Evolutionary conservation across 2,113 vertebrate species (phyloP), one percentile per base, ranked within the genome.

Genomic region (Nyctereutes procyonoides): DNA sequence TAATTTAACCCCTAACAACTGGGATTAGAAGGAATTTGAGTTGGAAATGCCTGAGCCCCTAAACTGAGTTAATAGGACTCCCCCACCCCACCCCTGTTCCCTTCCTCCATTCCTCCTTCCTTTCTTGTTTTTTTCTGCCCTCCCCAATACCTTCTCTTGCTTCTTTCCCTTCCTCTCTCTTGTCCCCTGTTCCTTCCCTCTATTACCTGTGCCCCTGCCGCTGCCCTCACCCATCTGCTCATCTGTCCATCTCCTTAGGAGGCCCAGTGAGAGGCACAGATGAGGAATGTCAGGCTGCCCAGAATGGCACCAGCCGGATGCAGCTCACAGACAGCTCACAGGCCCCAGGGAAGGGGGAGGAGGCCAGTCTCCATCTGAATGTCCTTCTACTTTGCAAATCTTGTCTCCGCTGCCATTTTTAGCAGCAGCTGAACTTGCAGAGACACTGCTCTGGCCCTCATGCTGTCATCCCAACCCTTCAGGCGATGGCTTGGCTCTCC

Each of bases 351-450:
- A 62, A n/a, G 30, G 19, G 60, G 83, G 58, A 55, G 81, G 69
- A 81, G 76, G 77, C 77, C 76, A 32, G 65, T 55, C 48, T 35
- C 48, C 60, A 28, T 73, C 60, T 48, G 48, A 86, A 83, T 24
- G 95, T 62, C 96, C 95, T 96, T 88, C 89, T 80, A 73, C 62
- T 83, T n/a, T 53, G 60, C 35, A 30, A 92, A 58, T 16, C 81
- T 80, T 38, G 60, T 82, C 77, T 93, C 83, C 1, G 19, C 43
- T 92, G 93, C 96, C 22, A 8, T 63, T 93, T 96, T 97, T 93
- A 97, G 96, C 97, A 95, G 90, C 30, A 20, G 62, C 81, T 90
- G 51, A 71, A 26, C 96, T 94, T 12, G 60, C 56, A 22, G 73
- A 92, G 92, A 96, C 63, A 38, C 51, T 53, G 93, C 60, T 82